These are phyloP conservation scores for Cairina moschata DNA, from an alignment of 2,113 vertebrate genomes.

Conservation along the genomic window DNA sequence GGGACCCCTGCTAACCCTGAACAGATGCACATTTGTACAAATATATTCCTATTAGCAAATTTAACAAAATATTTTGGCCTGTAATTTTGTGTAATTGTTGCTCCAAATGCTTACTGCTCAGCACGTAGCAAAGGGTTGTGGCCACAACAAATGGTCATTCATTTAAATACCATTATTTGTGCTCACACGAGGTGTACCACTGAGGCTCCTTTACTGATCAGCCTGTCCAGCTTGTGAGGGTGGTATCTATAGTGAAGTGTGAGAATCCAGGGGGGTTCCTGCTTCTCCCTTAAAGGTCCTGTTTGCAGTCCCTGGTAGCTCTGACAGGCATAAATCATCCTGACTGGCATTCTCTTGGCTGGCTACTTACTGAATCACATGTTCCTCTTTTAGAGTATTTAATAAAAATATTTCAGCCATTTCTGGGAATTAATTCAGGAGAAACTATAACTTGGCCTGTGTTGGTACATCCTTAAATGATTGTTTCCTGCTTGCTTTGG, in stretches of 20 bases:
- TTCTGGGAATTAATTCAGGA: background rate
- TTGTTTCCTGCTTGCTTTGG: fast-evolving
- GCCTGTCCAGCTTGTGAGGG: background rate
- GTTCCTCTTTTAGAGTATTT: background rate
- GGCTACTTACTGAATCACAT: background rate
- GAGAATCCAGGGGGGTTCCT: too few species aligned
- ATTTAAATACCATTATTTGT: background rate
- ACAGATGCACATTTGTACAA: background rate
- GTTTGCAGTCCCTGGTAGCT: background rate
- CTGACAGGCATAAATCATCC: background rate
- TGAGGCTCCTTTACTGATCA: background rate
- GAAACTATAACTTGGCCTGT: background rate
- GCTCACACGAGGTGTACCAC: fast-evolving
- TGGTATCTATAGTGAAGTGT: background rate
- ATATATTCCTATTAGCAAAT: background rate
- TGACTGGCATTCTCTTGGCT: background rate
- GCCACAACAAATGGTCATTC: background rate
- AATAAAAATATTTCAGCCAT: background rate
- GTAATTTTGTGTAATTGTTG: background rate
- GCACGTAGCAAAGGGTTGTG: background rate
- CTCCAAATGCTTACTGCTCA: background rate
- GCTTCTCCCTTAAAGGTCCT: background rate
- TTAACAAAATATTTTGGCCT: background rate
- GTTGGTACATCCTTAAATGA: background rate
- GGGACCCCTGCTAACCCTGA: background rate